Conservation (phyloP, 2,113 vertebrate genomes). For the Oryzias melastigma region DNA sequence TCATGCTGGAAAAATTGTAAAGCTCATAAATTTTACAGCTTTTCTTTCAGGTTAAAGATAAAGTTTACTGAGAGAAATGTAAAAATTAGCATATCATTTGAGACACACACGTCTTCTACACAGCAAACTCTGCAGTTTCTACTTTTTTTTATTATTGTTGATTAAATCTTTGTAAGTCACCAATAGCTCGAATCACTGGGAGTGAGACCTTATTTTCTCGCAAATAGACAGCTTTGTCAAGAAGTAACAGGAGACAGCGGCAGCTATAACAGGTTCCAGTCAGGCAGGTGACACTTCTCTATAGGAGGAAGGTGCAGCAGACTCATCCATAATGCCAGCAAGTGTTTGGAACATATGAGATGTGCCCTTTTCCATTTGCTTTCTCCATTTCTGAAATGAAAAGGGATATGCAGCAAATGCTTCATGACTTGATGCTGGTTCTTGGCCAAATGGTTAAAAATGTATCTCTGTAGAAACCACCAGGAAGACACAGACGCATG, state of each 20-base stretch:
- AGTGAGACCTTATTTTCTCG: neutral
- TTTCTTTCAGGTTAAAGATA: too few species aligned
- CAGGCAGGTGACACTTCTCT: neutral
- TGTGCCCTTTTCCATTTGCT: neutral
- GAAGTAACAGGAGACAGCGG: neutral
- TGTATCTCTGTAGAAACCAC: too few species aligned
- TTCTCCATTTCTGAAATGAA: neutral
- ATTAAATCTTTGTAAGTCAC: too few species aligned
- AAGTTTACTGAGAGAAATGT: too few species aligned
- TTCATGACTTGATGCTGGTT: neutral
- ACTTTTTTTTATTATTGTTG: too few species aligned
- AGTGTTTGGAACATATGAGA: neutral
- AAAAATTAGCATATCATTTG: too few species aligned
- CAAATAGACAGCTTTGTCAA: neutral
- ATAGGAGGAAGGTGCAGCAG: neutral
- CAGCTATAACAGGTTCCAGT: neutral
- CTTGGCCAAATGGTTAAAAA: neutral
- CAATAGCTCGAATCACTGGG: too few species aligned
- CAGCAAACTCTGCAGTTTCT: too few species aligned
- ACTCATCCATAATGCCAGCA: neutral
- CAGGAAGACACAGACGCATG: too few species aligned
- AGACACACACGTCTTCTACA: too few species aligned
- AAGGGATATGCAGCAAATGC: neutral
- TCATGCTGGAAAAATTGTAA: too few species aligned
- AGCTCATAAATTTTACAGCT: too few species aligned